Percentiles rank a stretch among this genome's conserved stretches.
phyloP scores from a whole-genome alignment of 2,113 vertebrate genomes.

The Noctilio leporinus region DNA sequence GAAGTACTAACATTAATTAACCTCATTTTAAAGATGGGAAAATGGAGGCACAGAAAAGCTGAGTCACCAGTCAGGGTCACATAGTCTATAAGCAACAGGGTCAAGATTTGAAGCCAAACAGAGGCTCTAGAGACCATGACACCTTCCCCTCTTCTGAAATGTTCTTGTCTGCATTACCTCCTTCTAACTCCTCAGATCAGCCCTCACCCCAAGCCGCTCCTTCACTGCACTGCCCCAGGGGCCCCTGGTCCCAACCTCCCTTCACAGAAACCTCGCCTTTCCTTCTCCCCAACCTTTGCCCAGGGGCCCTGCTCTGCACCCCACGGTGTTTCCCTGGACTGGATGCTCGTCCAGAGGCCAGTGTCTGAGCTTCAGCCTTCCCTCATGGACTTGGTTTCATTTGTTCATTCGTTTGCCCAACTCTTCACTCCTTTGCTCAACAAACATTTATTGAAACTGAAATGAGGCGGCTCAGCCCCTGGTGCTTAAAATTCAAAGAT shows the following conservation, averaged over 20 bases:
- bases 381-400: neutral
- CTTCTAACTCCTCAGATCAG: neutral
- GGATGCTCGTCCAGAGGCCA: neutral
- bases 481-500: neutral
- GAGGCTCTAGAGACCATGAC: neutral
- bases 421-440: slow-evolving; percentile 11
- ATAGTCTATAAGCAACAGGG: neutral
- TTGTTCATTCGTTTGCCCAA: neutral
- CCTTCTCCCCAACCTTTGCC: neutral
- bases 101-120: neutral
- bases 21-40: neutral
- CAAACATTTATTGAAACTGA: slow-evolving; percentile 14
- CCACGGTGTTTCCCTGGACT: neutral
- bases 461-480: neutral
- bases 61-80: neutral
- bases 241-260: neutral
- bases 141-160: neutral
- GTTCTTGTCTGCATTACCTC: neutral
- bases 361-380: neutral
- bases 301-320: neutral
- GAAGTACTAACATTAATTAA: neutral
- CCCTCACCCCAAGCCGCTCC: no score
- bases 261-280: neutral
- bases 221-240: neutral
- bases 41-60: neutral